Conservation (phyloP, 2,888 invertebrate genomes). For the Caenorhabditis imperialis region DNA sequence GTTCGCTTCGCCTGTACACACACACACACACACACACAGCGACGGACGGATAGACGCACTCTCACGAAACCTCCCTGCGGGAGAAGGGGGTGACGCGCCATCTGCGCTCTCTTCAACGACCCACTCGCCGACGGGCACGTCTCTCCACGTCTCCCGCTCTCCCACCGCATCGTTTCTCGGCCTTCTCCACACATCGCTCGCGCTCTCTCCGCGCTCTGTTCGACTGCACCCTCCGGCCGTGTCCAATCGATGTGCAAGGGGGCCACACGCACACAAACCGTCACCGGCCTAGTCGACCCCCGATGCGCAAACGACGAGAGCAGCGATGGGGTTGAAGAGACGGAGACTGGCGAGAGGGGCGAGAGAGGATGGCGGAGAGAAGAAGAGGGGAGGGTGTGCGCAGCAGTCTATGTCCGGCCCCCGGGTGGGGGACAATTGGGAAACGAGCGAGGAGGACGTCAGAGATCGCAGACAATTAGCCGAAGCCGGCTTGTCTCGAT, state of each 20-base stretch:
- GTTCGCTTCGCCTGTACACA: conserved; percentile 41
- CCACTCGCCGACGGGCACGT: conserved; percentile 20
- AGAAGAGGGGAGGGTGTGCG: not conserved
- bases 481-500: too few species aligned
- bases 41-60: conserved; percentile 26
- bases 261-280: conserved; percentile 15
- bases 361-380: not conserved
- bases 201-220: conserved; percentile 12
- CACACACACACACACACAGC: conserved; percentile 10
- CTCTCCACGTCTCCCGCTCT: conserved; percentile 23
- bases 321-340: conserved; percentile 28
- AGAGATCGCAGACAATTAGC: too few species aligned
- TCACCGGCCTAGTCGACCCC: conserved; percentile 2
- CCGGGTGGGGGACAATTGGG: not conserved
- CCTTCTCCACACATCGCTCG: not conserved
- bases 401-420: not conserved
- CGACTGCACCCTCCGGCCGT: conserved; percentile 4
- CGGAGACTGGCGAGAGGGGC: conserved; percentile 10
- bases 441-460: conserved; percentile 1
- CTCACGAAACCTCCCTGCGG: conserved; percentile 25
- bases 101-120: conserved; percentile 29
- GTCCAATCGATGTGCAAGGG: too few species aligned
- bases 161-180: conserved; percentile 4
- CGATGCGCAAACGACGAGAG: conserved; percentile 23
- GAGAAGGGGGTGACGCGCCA: conserved; percentile 14